These are phyloP conservation scores for Saguinus imperator DNA, from an alignment of 2,113 vertebrate species.

Conservation along the genomic window DNA sequence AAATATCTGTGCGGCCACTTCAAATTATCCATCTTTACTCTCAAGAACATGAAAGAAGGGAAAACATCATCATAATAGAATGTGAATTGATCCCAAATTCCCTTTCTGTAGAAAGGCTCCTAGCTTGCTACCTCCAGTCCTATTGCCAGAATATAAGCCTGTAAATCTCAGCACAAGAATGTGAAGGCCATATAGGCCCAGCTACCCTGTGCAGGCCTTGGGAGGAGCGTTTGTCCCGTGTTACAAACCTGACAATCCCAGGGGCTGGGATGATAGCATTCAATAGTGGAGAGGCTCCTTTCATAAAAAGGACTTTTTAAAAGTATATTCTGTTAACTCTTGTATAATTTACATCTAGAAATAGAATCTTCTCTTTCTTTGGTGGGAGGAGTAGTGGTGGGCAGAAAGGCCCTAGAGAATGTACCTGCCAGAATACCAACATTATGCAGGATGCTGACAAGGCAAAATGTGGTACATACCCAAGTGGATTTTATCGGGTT, in stretches of 20 bases:
- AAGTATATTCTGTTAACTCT: constrained; percentile 8
- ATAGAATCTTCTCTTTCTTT: background rate
- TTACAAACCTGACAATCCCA: background rate
- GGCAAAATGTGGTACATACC: constrained; percentile 45
- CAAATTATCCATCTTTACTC: background rate
- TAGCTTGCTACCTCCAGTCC: background rate
- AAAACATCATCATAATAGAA: background rate
- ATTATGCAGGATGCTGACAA: constrained; percentile 61
- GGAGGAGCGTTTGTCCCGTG: background rate
- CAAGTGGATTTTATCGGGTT: constrained; percentile 51
- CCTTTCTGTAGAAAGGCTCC: background rate
- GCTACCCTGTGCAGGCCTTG: background rate
- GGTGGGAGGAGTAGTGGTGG: background rate
- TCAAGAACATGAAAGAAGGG: background rate
- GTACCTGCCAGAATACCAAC: background rate
- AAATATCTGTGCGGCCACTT: background rate
- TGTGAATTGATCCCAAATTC: background rate
- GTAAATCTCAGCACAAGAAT: constrained; percentile 26
- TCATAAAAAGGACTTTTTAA: background rate
- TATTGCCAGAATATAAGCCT: background rate
- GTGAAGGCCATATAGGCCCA: background rate
- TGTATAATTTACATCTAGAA: background rate
- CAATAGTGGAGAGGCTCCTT: background rate
- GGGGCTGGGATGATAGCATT: background rate
- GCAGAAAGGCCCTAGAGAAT: background rate